phyloP scores from a whole-genome alignment of 2,888 invertebrate species.

The Dromius quadrimaculatus region DNA sequence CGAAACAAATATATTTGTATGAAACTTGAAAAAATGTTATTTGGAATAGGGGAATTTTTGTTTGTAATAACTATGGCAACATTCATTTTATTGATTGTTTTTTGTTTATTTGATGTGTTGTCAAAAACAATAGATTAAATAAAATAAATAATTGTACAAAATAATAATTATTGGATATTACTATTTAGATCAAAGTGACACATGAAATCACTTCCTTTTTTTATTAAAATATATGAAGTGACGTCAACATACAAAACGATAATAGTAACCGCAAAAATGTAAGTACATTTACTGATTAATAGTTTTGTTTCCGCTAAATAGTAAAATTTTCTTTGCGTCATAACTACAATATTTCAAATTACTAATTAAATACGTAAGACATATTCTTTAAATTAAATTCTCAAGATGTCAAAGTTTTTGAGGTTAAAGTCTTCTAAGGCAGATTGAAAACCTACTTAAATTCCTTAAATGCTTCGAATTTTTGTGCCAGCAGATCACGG shows the following conservation, averaged over 20 bases:
- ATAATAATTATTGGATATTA: too few species aligned
- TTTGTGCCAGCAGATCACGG: neutral
- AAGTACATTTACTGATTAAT: neutral
- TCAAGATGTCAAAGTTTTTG: neutral
- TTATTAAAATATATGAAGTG: too few species aligned
- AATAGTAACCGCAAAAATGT: conserved; percentile 4
- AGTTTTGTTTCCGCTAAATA: neutral
- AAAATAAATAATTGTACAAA: too few species aligned
- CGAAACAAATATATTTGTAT: too few species aligned
- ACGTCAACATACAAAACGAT: neutral
- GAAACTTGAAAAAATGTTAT: too few species aligned
- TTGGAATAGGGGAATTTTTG: too few species aligned
- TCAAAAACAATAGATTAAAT: too few species aligned
- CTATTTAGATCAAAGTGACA: too few species aligned
- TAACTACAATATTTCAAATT: neutral
- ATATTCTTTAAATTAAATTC: neutral
- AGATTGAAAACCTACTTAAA: neutral
- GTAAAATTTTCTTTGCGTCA: neutral
- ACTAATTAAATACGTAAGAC: neutral
- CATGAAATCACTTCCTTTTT: too few species aligned
- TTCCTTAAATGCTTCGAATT: neutral
- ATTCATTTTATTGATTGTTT: too few species aligned
- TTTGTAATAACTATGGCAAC: too few species aligned
- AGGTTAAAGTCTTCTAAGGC: neutral
- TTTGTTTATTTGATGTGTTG: too few species aligned